A percentile compares a stretch with the other conserved stretches of the same genome.
These are phyloP conservation scores for Myiotriccus ornatus DNA, from an alignment of 2,797 vertebrate species.

Conservation along the genomic window DNA sequence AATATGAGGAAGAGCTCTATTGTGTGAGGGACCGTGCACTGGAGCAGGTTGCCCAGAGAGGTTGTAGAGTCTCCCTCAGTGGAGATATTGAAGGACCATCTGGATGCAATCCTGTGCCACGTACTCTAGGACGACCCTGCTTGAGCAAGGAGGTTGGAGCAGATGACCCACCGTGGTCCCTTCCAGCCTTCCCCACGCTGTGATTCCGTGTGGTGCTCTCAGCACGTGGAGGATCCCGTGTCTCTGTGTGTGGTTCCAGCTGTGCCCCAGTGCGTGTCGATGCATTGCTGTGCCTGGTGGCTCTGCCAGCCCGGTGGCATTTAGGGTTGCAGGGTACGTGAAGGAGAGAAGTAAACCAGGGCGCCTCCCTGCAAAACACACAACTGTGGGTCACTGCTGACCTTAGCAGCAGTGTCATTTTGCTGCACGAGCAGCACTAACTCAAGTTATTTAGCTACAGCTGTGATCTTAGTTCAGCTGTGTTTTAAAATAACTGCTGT, in stretches of 20 bases:
- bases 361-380: no score
- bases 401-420: neutral
- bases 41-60: neutral
- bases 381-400: neutral
- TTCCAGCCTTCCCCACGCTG: neutral
- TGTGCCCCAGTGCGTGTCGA: fast-evolving
- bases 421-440: neutral
- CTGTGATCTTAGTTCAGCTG: neutral
- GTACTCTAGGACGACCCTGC: neutral
- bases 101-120: neutral
- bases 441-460: neutral
- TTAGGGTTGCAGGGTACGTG: neutral
- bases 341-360: no score
- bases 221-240: fast-evolving
- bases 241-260: no score
- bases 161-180: neutral
- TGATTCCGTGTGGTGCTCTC: neutral
- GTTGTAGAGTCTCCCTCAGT: fast-evolving
- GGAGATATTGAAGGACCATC: neutral
- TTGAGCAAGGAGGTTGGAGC: no score
- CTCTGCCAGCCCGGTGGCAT: neutral
- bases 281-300: neutral
- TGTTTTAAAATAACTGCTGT: neutral
- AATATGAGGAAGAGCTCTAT: neutral
- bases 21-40: fast-evolving